Base-by-base conservation (phyloP, 2,113 vertebrate species). In the Malaclemys terrapin region DNA sequence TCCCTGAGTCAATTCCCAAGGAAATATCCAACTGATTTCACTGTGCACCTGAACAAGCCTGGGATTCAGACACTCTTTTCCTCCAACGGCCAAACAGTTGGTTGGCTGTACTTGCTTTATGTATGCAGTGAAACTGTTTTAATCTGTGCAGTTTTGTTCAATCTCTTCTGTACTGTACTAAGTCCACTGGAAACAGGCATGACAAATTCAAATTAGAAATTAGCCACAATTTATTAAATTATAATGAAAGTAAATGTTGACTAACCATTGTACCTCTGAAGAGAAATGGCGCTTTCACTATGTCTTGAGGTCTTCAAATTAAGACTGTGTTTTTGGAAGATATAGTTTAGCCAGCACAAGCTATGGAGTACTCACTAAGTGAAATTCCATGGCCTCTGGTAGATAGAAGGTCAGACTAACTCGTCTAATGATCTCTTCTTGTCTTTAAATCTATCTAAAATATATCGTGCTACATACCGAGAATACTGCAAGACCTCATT, bases 61-160 rank as follows among this genome's bases (percentile, higher is more conserved):
- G 45, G 90, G 54, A 6, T 65, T 0, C 31, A 69, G 7, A 0
- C 31, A 31, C 80, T 10, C 5, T n/a, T 4, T 62, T 84, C 80
- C 81, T 20, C 16, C 17, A 29, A 24, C 6, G 59, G 3, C 4
- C 69, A 29, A 76, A 22, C 24, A 47, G 3, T 76, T 76, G 27
- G 5, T 29, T 78, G n/a, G 35, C 65, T 22, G 19, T 72, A 38
- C 35, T 22, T 72, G 35, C 4, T 38, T 72, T 38, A 72, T 72
- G n/a, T 10, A 38, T 38, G n/a, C 16, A 72, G n/a, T 38, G 35
- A 72, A 72, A 22, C 19, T 38, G 9, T 22, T n/a, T 10, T 10
- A 22, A 20, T 22, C 8, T 19, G 19, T 38, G 19, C n/a, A 38
- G 16, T 38, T 72, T 38, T n/a, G 19, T 20, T n/a, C 62, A 19